Conservation (phyloP, 2,888 invertebrate genomes). For the Torymus tubicola region DNA sequence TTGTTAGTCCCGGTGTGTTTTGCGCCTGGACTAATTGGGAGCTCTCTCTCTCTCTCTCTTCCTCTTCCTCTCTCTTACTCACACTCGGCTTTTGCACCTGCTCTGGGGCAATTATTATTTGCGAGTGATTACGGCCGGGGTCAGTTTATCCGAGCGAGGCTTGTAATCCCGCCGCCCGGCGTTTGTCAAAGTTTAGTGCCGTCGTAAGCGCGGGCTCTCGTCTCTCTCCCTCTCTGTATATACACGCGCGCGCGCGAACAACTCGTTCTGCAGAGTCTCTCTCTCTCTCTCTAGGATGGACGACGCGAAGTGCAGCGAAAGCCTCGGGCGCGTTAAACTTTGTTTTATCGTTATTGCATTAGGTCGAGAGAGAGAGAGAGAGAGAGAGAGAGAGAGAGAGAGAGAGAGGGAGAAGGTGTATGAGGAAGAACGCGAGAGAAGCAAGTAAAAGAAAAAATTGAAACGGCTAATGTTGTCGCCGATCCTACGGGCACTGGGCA, state of each 20-base stretch:
- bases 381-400: no score
- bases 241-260: conserved; percentile 51
- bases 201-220: conserved; percentile 55
- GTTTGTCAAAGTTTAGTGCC: conserved; percentile 65
- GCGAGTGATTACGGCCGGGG: conserved; percentile 60
- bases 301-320: neutral
- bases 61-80: no score
- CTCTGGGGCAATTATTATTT: conserved; percentile 61
- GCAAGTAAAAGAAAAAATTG: conserved; percentile 3
- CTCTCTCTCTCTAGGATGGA: conserved; percentile 8
- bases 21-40: conserved; percentile 49
- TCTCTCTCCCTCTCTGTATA: conserved; percentile 41
- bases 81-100: conserved; percentile 59
- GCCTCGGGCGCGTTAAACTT: conserved; percentile 32
- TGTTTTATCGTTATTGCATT: conserved; percentile 47
- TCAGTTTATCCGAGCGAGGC: conserved; percentile 60
- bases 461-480: conserved; percentile 5
- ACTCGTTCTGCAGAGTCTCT: conserved; percentile 48
- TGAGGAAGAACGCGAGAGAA: neutral
- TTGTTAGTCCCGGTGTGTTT: conserved; percentile 35
- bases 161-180: conserved; percentile 63
- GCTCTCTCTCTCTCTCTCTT: neutral
- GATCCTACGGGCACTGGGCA: neutral
- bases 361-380: neutral
- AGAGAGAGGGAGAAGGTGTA: no score